Evolutionary conservation across 2,888 invertebrate species (phyloP), one percentile per base, ranked within the genome.

Genomic region (Acheta domesticus): DNA sequence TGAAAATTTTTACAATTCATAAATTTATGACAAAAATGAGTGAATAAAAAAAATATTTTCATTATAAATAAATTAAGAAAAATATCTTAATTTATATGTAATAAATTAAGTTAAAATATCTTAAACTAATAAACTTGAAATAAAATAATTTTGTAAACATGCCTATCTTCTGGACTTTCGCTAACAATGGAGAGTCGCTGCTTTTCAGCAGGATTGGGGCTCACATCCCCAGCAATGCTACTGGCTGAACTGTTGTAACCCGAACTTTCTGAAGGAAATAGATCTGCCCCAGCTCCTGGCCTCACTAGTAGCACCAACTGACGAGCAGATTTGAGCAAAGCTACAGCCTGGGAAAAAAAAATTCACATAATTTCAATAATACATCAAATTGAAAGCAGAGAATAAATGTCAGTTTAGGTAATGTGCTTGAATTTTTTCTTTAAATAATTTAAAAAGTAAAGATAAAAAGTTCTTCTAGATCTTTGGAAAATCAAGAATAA

Each of bases 161-260:
- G n/a, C 62, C 62, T 62, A 20, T 91, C 91, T 48, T 90, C 88
- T 20, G 90, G 90, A 85, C 93, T 93, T 84, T 94, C 93, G 50
- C 92, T 91, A 19, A 94, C 93, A 81, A 93, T 92, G 2, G 93
- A 93, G 62, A 94, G 87, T 1, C 93, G 87, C 83, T 82, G 81
- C 36, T 79, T 80, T 36, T 82, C 82, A n/a, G 78, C 81, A 82
- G 80, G 81, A 48, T 74, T 16, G 89, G 90, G 84, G 91, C 82
- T 82, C 74, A 83, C 82, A 79, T 94, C 94, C 8, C 91, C 92
- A 1, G 94, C 94, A 1, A 94, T 92, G 48, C 93, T 93, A 82
- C 94, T 94, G n/a, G 94, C 93, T 0, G 94, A 94, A 84, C 94
- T 94, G 85, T 94, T 94, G 87, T 94, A 94, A 12, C 94, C 94